These are phyloP conservation scores for Urocynchramus pylzowi DNA, from an alignment of 2,113 vertebrate species.

Conservation along the genomic window DNA sequence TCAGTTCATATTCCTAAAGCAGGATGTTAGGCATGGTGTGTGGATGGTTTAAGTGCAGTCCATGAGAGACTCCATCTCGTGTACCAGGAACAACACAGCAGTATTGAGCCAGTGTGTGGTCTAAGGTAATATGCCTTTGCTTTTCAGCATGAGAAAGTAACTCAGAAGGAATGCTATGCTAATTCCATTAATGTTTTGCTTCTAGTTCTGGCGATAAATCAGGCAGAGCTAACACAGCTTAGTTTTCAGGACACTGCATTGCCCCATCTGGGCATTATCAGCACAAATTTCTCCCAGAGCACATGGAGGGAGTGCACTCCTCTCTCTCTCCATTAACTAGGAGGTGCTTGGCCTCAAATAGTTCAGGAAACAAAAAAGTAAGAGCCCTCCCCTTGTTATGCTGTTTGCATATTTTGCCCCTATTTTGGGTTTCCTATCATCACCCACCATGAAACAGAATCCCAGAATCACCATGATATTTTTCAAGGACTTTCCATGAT, in stretches of 20 bases:
- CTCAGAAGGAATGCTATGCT: background rate
- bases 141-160: background rate
- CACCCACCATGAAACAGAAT: background rate
- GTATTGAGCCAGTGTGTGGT: background rate
- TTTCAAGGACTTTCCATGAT: background rate
- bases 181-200: background rate
- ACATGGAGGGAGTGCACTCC: background rate
- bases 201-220: background rate
- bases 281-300: background rate
- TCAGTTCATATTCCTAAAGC: background rate
- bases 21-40: background rate
- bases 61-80: fast-evolving
- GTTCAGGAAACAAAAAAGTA: background rate
- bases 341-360: background rate
- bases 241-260: background rate
- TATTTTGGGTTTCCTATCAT: background rate
- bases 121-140: background rate
- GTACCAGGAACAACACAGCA: background rate
- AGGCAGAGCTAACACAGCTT: background rate
- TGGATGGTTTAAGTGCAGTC: background rate
- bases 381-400: background rate
- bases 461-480: background rate
- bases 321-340: background rate
- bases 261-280: background rate
- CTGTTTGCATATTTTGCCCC: background rate